Conservation (phyloP, 2,888 invertebrate species). For the Crocallis elinguaria region DNA sequence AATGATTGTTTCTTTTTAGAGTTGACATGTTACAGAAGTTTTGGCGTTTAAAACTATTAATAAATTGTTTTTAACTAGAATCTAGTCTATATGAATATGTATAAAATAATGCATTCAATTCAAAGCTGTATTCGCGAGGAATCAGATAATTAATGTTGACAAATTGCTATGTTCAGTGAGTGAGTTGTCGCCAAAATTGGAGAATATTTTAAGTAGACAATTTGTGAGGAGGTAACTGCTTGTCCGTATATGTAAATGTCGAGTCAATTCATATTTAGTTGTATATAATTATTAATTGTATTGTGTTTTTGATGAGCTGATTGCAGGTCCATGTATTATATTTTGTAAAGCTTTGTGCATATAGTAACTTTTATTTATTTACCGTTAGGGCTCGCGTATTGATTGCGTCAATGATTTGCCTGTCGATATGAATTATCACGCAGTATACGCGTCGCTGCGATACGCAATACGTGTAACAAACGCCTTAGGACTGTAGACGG, state of each 20-base stretch:
- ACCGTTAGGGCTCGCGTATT: neutral
- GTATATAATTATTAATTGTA: conserved; percentile 56
- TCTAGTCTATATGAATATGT: conserved; percentile 24
- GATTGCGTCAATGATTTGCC: too few relatives aligned
- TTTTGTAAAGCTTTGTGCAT: conserved; percentile 27
- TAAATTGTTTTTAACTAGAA: neutral
- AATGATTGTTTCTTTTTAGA: too few relatives aligned
- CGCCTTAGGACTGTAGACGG: too few relatives aligned
- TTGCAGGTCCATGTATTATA: conserved; percentile 37
- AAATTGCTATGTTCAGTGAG: neutral
- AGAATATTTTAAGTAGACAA: conserved; percentile 52
- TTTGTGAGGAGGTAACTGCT: conserved; percentile 54
- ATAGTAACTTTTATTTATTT: conserved; percentile 10
- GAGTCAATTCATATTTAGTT: conserved; percentile 53
- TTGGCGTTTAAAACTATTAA: neutral
- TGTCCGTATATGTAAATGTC: conserved; percentile 48
- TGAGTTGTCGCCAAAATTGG: conserved; percentile 25
- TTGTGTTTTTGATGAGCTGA: conserved; percentile 49
- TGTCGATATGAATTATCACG: too few relatives aligned
- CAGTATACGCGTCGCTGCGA: too few relatives aligned
- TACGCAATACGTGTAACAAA: too few relatives aligned
- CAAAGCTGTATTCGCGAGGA: neutral
- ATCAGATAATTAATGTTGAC: neutral
- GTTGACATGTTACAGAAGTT: too few relatives aligned
- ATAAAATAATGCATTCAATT: neutral